Percentiles rank a stretch among this genome's conserved stretches.
Conservation (phyloP, 2,113 vertebrate genomes). For the Chlamydotis undulata region DNA sequence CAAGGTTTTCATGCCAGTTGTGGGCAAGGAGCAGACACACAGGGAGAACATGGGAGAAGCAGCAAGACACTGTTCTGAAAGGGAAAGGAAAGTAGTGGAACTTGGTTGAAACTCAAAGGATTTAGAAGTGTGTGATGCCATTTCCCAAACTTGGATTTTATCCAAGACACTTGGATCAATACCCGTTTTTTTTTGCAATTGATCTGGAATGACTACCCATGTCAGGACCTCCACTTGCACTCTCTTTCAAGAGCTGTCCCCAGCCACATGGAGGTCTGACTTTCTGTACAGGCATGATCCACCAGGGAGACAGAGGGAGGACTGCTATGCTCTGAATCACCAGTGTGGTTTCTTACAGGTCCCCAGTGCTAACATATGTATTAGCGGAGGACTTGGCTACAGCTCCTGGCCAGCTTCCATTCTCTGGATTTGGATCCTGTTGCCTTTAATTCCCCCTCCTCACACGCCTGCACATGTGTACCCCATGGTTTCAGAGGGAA, state of each 20-base stretch:
- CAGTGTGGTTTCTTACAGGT: not conserved
- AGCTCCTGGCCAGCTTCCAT: constrained; percentile 5
- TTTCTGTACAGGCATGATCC: not conserved
- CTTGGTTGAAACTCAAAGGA: not conserved
- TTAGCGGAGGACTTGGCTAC: not conserved
- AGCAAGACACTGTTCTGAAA: not conserved
- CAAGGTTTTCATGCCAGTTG: not conserved
- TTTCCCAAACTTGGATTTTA: not conserved
- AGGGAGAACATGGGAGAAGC: not conserved
- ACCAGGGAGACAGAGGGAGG: not conserved
- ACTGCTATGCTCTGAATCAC: not conserved
- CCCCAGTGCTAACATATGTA: not conserved
- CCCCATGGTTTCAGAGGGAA: not conserved
- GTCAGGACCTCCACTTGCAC: not conserved
- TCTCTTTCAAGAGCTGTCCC: not conserved
- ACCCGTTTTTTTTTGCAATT: not conserved
- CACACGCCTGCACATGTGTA: not conserved
- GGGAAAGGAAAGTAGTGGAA: not conserved
- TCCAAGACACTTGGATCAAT: not conserved
- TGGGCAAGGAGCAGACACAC: not conserved
- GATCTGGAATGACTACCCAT: not conserved
- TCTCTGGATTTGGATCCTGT: not conserved
- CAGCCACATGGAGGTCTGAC: not conserved
- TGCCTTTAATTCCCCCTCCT: constrained; percentile 7
- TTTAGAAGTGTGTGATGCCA: not conserved